Conservation (phyloP, 1,140 invertebrate genomes). For the Mizuhopecten yessoensis region DNA sequence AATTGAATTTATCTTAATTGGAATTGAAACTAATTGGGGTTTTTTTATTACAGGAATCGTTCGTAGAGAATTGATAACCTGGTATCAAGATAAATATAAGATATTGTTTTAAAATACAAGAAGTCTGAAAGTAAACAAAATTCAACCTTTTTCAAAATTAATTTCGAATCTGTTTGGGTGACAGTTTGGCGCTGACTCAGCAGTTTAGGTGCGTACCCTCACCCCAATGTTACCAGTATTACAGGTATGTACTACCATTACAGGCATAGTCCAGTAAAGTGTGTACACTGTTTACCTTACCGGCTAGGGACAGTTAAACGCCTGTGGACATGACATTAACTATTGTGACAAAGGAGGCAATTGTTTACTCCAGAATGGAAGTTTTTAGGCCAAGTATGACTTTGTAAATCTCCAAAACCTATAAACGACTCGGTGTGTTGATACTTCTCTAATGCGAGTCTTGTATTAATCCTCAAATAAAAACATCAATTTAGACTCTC, state of each 20-base stretch:
- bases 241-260: not conserved
- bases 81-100: too few relatives aligned
- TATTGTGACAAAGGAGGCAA: not conserved
- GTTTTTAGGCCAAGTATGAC: too few relatives aligned
- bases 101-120: too few relatives aligned
- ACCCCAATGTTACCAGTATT: too few relatives aligned
- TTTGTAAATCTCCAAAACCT: not conserved
- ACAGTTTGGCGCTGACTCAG: too few relatives aligned
- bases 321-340: not conserved
- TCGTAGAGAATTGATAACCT: too few relatives aligned
- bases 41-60: too few relatives aligned
- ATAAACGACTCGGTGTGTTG: not conserved
- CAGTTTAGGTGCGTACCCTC: not conserved
- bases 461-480: not conserved
- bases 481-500: not conserved
- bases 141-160: too few relatives aligned
- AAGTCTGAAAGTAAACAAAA: too few relatives aligned
- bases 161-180: too few relatives aligned
- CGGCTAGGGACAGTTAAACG: not conserved
- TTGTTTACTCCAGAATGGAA: not conserved
- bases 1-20: too few relatives aligned
- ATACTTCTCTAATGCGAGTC: not conserved
- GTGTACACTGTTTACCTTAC: not conserved
- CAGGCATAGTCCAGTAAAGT: not conserved
- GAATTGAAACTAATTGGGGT: too few relatives aligned